Evolutionary conservation across 2,888 invertebrate species (phyloP).

Genomic region (Stomorhina lunata): DNA sequence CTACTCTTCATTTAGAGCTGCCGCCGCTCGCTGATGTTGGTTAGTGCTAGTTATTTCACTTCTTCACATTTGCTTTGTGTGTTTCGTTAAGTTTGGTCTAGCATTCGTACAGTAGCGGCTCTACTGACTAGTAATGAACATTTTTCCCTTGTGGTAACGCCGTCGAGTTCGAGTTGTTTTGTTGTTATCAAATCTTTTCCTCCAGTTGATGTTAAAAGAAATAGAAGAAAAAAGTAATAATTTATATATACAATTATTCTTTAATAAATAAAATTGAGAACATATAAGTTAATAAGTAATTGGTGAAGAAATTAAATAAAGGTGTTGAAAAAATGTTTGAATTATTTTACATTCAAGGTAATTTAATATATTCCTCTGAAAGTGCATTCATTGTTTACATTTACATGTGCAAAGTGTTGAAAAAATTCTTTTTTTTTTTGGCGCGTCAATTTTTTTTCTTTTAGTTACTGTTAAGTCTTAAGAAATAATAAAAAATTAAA

Average conservation of each 20-base stretch:
- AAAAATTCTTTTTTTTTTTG: constrained; percentile 40
- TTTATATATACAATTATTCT: neutral
- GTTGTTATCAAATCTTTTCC: neutral
- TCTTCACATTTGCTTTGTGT: neutral
- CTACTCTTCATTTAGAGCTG: neutral
- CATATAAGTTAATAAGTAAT: neutral
- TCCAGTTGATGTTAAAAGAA: constrained; percentile 5
- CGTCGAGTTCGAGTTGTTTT: constrained; percentile 22
- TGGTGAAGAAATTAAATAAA: neutral
- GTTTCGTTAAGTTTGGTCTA: constrained; percentile 68
- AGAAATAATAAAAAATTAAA: neutral
- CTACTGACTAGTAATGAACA: constrained; percentile 57
- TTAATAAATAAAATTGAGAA: neutral
- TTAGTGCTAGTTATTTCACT: too few species aligned
- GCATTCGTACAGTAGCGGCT: constrained; percentile 68
- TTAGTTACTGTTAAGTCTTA: neutral
- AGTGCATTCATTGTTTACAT: constrained; percentile 46
- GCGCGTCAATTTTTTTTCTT: constrained; percentile 36
- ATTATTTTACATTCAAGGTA: neutral
- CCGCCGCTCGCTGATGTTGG: constrained; percentile 29
- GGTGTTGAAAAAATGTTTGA: neutral
- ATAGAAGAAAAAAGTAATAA: neutral
- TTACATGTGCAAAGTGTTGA: constrained; percentile 13
- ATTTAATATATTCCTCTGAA: neutral
- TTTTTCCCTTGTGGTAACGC: constrained; percentile 61